Conservation (phyloP, 2,113 vertebrate genomes). For the Labeo rohita region DNA sequence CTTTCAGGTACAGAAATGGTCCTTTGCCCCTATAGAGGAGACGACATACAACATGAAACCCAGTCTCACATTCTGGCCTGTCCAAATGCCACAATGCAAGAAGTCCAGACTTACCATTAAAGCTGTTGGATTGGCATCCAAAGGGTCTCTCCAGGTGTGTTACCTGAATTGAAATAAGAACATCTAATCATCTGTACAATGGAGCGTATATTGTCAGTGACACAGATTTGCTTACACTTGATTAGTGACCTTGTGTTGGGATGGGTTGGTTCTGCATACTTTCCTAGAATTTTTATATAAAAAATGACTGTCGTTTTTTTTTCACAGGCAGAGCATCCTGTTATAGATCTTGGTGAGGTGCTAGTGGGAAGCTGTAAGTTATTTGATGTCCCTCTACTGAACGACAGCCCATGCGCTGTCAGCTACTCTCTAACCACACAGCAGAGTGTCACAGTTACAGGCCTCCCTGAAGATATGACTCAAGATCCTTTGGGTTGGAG, state of each 20-base stretch:
- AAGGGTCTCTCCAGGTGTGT: conserved; percentile 75
- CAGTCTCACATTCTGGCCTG: conserved; percentile 76
- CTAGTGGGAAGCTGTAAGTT: conserved; percentile 78
- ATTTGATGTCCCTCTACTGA: conserved; percentile 79
- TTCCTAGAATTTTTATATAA: neutral
- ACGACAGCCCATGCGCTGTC: conserved; percentile 82
- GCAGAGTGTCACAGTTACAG: conserved; percentile 70
- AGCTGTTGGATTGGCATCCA: conserved; percentile 77
- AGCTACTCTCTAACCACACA: conserved; percentile 80
- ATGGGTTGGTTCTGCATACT: neutral
- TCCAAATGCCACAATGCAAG: conserved; percentile 62
- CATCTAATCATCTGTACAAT: neutral
- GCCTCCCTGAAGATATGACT: conserved; percentile 49
- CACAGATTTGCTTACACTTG: neutral
- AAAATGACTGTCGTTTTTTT: neutral
- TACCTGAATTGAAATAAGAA: conserved; percentile 2
- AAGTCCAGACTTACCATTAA: conserved; percentile 72
- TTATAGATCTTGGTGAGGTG: conserved; percentile 82
- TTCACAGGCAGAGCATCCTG: conserved; percentile 73
- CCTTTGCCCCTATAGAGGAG: conserved; percentile 82
- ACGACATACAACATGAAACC: conserved; percentile 78
- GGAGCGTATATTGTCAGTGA: neutral
- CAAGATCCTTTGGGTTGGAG: conserved; percentile 74
- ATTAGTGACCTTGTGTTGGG: neutral
- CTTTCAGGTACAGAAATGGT: conserved; percentile 84